Percentiles rank a stretch among this genome's conserved stretches.
Conservation (phyloP, 2,113 vertebrate species). For the Agapornis roseicollis region DNA sequence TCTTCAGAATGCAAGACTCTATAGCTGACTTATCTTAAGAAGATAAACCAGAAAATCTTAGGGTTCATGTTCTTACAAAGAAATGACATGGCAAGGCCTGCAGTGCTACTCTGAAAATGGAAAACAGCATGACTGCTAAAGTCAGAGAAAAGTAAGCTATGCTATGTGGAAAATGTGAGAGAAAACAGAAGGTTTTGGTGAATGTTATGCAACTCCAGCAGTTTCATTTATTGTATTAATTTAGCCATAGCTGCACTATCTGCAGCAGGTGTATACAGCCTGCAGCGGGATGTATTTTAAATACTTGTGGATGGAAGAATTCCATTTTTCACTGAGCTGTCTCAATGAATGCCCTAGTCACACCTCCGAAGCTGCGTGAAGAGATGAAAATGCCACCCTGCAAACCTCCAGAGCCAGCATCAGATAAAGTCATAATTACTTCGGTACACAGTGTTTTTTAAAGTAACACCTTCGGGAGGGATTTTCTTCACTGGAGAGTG, state of each 20-base stretch:
- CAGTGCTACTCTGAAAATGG: not conserved
- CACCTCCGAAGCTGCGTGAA: not conserved
- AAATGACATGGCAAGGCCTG: not conserved
- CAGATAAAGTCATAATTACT: not conserved
- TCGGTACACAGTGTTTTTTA: not conserved
- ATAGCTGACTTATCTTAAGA: not conserved
- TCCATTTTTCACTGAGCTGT: not conserved
- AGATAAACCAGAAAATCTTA: not conserved
- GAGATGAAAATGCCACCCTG: not conserved
- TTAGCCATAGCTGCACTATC: not conserved
- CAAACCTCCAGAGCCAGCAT: not conserved
- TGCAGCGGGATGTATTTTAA: not conserved
- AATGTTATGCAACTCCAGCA: not conserved
- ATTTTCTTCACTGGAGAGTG: not conserved
- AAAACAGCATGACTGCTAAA: not conserved
- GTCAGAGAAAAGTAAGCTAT: not conserved
- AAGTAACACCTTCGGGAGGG: not conserved
- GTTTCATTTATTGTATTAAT: not conserved
- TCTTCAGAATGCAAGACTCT: not conserved
- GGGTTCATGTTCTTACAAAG: not conserved
- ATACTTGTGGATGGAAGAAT: not conserved
- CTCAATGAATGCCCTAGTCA: not conserved
- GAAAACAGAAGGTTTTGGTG: not conserved
- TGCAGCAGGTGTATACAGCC: not conserved
- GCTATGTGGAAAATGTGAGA: not conserved